Percentiles rank a stretch among this genome's conserved stretches.
Conservation (phyloP, 2,888 invertebrate genomes). For the Osmoderma eremita region DNA sequence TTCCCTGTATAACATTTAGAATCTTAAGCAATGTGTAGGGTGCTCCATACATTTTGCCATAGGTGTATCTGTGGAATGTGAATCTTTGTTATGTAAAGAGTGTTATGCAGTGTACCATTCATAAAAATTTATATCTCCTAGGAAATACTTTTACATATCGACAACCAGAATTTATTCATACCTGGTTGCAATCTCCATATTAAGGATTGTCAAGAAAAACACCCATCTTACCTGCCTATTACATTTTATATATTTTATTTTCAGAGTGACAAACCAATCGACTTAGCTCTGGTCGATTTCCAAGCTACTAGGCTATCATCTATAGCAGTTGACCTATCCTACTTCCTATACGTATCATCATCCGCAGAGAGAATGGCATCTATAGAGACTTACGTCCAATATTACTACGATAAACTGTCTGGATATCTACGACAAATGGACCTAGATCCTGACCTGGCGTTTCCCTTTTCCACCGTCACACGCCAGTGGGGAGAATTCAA, state of each 20-base stretch:
- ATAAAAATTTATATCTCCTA: no score
- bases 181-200: no score
- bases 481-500: constrained; percentile 31
- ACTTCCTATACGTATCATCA: constrained; percentile 26
- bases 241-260: no score
- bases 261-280: constrained; percentile 14
- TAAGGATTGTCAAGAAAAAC: no score
- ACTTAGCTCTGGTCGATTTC: constrained; percentile 28
- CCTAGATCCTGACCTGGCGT: neutral
- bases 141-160: no score
- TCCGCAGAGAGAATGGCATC: constrained; percentile 4
- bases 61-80: no score
- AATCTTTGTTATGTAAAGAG: no score
- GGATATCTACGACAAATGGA: constrained; percentile 13
- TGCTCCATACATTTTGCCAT: no score
- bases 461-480: constrained; percentile 8
- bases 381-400: constrained; percentile 17
- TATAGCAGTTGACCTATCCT: constrained; percentile 28
- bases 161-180: no score
- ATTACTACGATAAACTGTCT: constrained; percentile 25
- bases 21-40: no score
- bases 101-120: no score
- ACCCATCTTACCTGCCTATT: neutral
- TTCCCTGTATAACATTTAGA: no score
- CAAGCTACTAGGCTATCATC: constrained; percentile 26